These are phyloP conservation scores for Andrena praecox DNA, from an alignment of 2,888 invertebrate species.

Conservation along the genomic window DNA sequence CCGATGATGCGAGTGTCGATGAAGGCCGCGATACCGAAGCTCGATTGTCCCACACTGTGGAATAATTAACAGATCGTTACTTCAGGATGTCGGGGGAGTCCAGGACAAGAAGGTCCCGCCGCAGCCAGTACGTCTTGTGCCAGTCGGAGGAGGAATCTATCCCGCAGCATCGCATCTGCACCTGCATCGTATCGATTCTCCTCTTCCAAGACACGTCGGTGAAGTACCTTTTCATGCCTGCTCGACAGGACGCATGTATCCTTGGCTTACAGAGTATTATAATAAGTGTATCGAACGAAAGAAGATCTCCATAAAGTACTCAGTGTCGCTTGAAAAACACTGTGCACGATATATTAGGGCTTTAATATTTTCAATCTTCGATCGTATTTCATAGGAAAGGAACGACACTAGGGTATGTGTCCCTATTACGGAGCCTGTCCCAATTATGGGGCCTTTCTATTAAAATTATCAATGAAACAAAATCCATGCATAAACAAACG, in stretches of 20 bases:
- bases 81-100: constrained; percentile 65
- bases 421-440: no score
- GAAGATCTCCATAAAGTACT: no score
- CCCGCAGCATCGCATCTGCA: constrained; percentile 86
- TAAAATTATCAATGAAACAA: no score
- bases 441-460: no score
- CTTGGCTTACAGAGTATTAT: neutral
- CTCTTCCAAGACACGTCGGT: constrained; percentile 87
- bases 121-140: constrained; percentile 88
- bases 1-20: constrained; percentile 33
- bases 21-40: constrained; percentile 6
- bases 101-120: constrained; percentile 83
- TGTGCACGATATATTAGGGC: no score
- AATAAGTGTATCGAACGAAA: neutral
- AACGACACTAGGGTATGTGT: no score
- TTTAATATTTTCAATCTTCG: no score
- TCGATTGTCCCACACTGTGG: constrained; percentile 22
- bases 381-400: no score
- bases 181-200: constrained; percentile 87
- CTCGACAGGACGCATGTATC: constrained; percentile 3
- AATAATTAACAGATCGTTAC: constrained; percentile 69
- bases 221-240: constrained; percentile 86
- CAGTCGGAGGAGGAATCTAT: constrained; percentile 85
- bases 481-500: no score
- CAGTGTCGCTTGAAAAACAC: no score